A percentile compares a stretch with the other conserved stretches of the same genome.
Evolutionary conservation across 2,113 vertebrate species (phyloP).

Genomic region (Panurus biarmicus): DNA sequence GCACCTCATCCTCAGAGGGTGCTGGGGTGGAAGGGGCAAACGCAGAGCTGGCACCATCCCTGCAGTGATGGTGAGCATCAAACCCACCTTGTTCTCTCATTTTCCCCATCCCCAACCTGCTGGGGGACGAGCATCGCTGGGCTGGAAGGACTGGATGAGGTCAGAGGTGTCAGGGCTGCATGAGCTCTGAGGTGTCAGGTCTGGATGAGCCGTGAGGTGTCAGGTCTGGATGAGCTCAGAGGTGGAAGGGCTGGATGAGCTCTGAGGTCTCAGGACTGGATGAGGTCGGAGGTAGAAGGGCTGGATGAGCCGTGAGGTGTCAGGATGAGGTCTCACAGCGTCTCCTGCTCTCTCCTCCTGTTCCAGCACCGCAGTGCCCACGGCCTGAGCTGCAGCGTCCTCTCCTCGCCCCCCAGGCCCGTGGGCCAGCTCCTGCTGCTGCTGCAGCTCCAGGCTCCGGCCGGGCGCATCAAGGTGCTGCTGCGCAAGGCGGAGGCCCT

Average conservation of each 20-base stretch:
- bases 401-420: neutral
- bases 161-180: too few relatives aligned
- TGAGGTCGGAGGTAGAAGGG: neutral
- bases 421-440: constrained; percentile 77
- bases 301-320: neutral
- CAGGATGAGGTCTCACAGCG: rapidly evolving
- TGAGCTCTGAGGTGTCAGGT: neutral
- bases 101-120: neutral
- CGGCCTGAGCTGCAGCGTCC: neutral
- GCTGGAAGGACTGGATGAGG: neutral
- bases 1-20: neutral
- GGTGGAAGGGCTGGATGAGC: rapidly evolving
- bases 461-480: constrained; percentile 80
- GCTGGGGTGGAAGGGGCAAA: neutral
- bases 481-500: constrained; percentile 75
- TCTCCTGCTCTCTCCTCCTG: neutral
- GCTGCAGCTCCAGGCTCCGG: constrained; percentile 76
- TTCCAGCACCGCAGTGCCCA: constrained; percentile 66
- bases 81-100: neutral
- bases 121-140: rapidly evolving
- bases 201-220: neutral
- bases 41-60: neutral
- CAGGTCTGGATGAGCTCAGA: neutral
- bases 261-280: rapidly evolving
- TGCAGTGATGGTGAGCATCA: rapidly evolving